These are phyloP conservation scores for Gymnosoma rotundatum DNA, from an alignment of 2,888 invertebrate species.

Conservation along the genomic window DNA sequence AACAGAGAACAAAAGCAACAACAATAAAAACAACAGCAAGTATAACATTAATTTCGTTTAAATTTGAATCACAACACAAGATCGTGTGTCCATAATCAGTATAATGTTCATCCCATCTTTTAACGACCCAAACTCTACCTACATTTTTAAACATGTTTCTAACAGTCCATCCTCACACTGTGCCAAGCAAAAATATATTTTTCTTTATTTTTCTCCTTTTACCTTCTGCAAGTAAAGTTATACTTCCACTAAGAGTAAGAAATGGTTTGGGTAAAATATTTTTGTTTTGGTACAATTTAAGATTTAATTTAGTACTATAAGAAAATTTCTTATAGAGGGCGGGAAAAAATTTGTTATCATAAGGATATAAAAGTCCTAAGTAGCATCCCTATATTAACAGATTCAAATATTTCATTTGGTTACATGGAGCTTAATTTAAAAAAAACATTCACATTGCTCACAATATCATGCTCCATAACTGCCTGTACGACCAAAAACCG, in stretches of 20 bases:
- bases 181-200: not conserved
- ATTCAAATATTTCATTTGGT: too few species aligned
- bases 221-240: slow-evolving; percentile 41
- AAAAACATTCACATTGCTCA: too few species aligned
- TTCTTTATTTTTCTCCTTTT: slow-evolving; percentile 21
- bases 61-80: slow-evolving; percentile 72
- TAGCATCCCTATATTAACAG: too few species aligned
- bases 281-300: not conserved
- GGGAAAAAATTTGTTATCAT: too few species aligned
- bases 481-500: too few species aligned
- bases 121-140: slow-evolving; percentile 14
- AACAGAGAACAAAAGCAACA: slow-evolving; percentile 10
- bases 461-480: too few species aligned
- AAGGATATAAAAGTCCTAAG: too few species aligned
- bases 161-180: slow-evolving; percentile 14
- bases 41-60: slow-evolving; percentile 45
- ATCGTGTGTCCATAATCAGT: slow-evolving; percentile 81
- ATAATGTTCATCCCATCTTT: slow-evolving; percentile 79
- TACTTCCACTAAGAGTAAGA: slow-evolving; percentile 13
- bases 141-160: slow-evolving; percentile 1
- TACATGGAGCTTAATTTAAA: too few species aligned
- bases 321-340: too few species aligned
- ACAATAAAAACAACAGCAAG: not conserved
- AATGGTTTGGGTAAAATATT: not conserved
- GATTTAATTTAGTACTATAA: not conserved